These are phyloP conservation scores for Morinoia aosen DNA, from an alignment of 2,888 invertebrate species.

Conservation along the genomic window DNA sequence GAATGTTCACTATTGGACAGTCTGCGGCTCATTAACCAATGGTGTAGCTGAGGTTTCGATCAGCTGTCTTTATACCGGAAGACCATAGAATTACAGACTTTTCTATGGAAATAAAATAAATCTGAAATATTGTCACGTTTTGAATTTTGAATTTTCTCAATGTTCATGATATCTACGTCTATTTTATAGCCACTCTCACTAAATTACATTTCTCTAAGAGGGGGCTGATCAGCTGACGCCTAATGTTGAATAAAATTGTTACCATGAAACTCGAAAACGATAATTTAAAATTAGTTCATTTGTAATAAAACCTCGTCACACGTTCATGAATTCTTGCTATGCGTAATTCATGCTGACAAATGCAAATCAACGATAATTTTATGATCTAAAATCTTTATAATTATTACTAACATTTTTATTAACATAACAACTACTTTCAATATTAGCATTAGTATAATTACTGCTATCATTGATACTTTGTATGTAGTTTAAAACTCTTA, in stretches of 20 bases:
- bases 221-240: neutral
- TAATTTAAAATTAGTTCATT: neutral
- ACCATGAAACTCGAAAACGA: neutral
- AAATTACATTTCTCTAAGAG: neutral
- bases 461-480: too few species aligned
- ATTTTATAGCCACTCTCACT: neutral
- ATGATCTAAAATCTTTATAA: too few species aligned
- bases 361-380: too few species aligned
- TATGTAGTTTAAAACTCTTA: too few species aligned
- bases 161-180: neutral
- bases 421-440: too few species aligned
- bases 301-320: too few species aligned
- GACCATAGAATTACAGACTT: neutral
- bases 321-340: too few species aligned
- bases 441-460: too few species aligned
- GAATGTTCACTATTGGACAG: neutral
- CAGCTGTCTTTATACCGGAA: conserved; percentile 50
- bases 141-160: neutral
- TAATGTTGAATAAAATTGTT: neutral
- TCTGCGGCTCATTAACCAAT: neutral
- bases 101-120: neutral
- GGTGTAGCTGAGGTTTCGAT: neutral
- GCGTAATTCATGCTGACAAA: too few species aligned
- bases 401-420: too few species aligned
- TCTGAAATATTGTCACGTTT: neutral